These are phyloP conservation scores for Platysteira castanea DNA, from an alignment of 2,113 vertebrate species.

Conservation along the genomic window DNA sequence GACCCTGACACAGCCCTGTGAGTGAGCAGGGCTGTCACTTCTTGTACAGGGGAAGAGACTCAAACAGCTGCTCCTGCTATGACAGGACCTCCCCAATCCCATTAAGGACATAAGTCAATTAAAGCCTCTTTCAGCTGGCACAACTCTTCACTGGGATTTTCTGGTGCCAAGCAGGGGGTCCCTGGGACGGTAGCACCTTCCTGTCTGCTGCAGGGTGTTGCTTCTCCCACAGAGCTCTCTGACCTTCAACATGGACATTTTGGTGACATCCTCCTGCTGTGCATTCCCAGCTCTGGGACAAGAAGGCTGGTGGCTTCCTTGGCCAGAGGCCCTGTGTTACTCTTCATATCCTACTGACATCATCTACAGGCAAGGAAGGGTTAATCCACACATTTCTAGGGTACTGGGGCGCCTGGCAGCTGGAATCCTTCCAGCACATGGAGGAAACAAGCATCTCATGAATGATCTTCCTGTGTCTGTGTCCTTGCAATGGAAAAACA, in stretches of 20 bases:
- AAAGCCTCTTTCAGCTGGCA: not conserved
- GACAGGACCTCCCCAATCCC: not conserved
- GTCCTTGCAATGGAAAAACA: slow-evolving; percentile 51
- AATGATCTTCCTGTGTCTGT: slow-evolving; percentile 36
- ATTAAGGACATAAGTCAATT: accelerated
- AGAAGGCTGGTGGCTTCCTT: not conserved
- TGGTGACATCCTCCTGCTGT: not conserved
- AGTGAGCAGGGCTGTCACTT: not conserved
- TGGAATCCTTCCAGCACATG: slow-evolving; percentile 33
- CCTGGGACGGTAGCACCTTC: not conserved
- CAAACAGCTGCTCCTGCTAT: not conserved
- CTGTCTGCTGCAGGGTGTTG: not conserved
- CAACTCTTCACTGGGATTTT: not conserved
- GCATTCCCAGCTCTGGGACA: not conserved
- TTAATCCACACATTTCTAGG: slow-evolving; percentile 47
- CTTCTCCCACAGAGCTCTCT: not conserved
- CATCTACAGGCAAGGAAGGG: slow-evolving; percentile 40
- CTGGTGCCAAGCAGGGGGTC: not conserved
- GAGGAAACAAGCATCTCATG: slow-evolving; percentile 7
- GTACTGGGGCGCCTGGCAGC: not conserved
- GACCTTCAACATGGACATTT: not conserved
- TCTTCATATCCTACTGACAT: not conserved
- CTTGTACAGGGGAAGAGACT: not conserved
- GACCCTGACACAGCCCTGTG: accelerated
- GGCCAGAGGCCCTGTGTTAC: accelerated